These are phyloP conservation scores for Julus scanicus DNA, from an alignment of 2,888 invertebrate species.

Conservation along the genomic window DNA sequence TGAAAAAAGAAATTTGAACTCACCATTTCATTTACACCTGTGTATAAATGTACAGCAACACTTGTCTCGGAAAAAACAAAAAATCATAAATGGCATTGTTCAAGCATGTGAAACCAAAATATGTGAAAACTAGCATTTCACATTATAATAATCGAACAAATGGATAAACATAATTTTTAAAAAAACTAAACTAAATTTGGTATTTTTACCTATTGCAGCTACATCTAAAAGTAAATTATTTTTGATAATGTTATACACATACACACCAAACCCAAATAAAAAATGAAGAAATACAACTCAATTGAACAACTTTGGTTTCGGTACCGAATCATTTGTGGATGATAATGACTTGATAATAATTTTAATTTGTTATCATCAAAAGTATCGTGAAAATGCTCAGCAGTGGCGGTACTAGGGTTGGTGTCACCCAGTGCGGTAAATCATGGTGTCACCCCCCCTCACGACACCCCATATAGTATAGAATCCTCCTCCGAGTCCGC, in stretches of 20 bases:
- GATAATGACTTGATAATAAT: neutral
- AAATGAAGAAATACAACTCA: constrained; percentile 33
- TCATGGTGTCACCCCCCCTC: too few relatives aligned
- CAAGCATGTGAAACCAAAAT: neutral
- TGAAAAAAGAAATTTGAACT: neutral
- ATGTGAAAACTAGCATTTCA: neutral
- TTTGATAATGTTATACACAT: constrained; percentile 8
- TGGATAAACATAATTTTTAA: neutral
- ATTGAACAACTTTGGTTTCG: constrained; percentile 23
- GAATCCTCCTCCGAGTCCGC: too few relatives aligned
- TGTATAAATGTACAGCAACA: constrained; percentile 23
- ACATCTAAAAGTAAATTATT: neutral
- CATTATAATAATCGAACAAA: neutral
- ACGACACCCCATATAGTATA: too few relatives aligned
- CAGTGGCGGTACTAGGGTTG: too few relatives aligned
- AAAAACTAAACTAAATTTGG: neutral
- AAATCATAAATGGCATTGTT: neutral
- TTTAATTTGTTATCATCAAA: too few relatives aligned
- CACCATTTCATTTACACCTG: neutral
- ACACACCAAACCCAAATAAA: constrained; percentile 28
- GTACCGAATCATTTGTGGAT: neutral
- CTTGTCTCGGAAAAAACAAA: constrained; percentile 2
- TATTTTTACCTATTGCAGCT: neutral
- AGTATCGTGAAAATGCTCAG: too few relatives aligned
- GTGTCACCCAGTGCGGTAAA: too few relatives aligned